Base-by-base conservation (phyloP, 2,888 invertebrate genomes). In the Harpagoxenus sublaevis region DNA sequence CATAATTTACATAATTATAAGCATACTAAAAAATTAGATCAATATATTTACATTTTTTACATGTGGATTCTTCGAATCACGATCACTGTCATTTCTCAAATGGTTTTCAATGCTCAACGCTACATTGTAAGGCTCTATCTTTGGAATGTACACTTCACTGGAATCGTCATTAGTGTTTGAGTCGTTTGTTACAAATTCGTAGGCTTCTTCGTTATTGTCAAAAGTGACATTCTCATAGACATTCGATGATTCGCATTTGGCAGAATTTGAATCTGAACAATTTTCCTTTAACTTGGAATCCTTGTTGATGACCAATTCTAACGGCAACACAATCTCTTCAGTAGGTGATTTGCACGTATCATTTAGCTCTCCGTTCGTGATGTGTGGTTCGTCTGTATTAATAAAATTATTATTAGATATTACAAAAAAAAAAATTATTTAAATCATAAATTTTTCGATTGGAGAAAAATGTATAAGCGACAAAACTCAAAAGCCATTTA, bases 231-330 rank as follows among this genome's bases (percentile, higher is more conserved):
- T 65, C 28, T 84, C 42, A 35, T 84, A 42, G 35, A 18, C 31
- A 48, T 39, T 23, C 3, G 23, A 31, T 0, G 65, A 83, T 31
- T 82, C 77, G 57, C 53, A 53, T 51, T 86, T 51, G 28, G 9
- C 35, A 31, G 84, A 85, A 51, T n/a, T 57, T 1, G 70, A 45
- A 55, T 89, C 79, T 3, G 70, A 35, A 75, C 74, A 23, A 42
- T 66, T 83, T 18, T 48, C 18, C 28, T 84, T 83, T 6, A 55
- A 51, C 53, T 87, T 91, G 9, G 82, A 83, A 62, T 86, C 60
- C 68, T 92, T 92, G 51, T 91, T 87, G 51, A 90, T 92, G 42
- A 92, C 92, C 68, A 92, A 83, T 48, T 92, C 91, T 53, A 92
- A 84, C 2, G 92, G 92, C 9, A 89, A 51, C 28, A 87, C 66